Evolutionary conservation across 1,140 invertebrate species (phyloP).

Genomic region (Ephestia elutella): DNA sequence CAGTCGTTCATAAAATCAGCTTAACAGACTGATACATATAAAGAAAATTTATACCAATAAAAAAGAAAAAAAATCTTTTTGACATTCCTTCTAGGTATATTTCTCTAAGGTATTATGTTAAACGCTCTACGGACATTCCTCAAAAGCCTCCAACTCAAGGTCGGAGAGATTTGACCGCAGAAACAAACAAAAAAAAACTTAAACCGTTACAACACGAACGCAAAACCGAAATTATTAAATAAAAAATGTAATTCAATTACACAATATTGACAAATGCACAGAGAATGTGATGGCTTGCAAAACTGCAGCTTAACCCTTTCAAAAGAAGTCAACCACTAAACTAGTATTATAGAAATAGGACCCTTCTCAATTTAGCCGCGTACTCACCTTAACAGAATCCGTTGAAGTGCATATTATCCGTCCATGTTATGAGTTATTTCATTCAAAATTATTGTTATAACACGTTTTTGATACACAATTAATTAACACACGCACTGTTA

Average conservation of each 20-base stretch:
- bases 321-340: slow-evolving; percentile 37
- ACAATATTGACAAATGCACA: slow-evolving; percentile 37
- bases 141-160: background rate
- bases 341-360: slow-evolving; percentile 28
- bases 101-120: background rate
- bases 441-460: slow-evolving; percentile 28
- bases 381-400: slow-evolving; percentile 39
- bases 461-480: slow-evolving; percentile 39
- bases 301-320: slow-evolving; percentile 44
- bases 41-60: no score
- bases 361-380: slow-evolving; percentile 33
- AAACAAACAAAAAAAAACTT: background rate
- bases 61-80: background rate
- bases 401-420: slow-evolving; percentile 32
- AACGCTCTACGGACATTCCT: slow-evolving; percentile 7
- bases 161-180: slow-evolving; percentile 9
- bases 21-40: no score
- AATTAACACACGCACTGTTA: slow-evolving; percentile 36
- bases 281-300: slow-evolving; percentile 49
- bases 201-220: slow-evolving; percentile 14
- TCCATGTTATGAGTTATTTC: slow-evolving; percentile 30
- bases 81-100: background rate
- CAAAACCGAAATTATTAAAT: slow-evolving; percentile 16
- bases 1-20: no score
- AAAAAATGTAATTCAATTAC: slow-evolving; percentile 36